Evolutionary conservation across 2,113 vertebrate genomes (phyloP).

Genomic region (sheep (Ovis aries)): ARS-UI_Ramb_v3.0 NC_056066.1:73340001-73340500

Average conservation of each 20-base stretch:
- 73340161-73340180: not conserved
- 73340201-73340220: not conserved
- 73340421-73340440: not conserved
- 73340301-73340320: not conserved
- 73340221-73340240: not conserved
- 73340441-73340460: not conserved
- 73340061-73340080: conserved; percentile 68
- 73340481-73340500: not conserved
- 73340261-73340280: not conserved
- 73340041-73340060: conserved; percentile 94
- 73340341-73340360: not conserved
- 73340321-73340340: not conserved
- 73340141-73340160: not conserved
- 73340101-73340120: not conserved
- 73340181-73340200: not conserved
- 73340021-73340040: conserved; percentile 90
- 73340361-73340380: not conserved
- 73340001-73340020: conserved; percentile 93
- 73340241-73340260: not conserved
- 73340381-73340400: not conserved
- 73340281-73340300: not conserved
- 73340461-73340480: not conserved
- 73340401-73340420: not conserved
- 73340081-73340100: not conserved
- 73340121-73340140: not conserved